Conservation (phyloP, 2,113 vertebrate species). For the Arvicanthis niloticus region DNA sequence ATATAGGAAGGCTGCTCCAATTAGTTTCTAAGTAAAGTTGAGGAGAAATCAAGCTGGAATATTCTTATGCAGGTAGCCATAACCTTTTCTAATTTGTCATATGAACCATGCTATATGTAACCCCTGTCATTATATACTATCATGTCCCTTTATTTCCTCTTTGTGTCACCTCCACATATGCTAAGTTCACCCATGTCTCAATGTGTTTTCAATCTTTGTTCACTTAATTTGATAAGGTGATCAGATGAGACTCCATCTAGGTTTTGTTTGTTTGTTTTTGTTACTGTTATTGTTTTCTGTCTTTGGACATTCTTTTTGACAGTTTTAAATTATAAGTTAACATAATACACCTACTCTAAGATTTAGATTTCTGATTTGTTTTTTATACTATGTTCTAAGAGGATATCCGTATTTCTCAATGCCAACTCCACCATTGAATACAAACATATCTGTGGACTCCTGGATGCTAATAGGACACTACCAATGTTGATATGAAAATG, state of each 20-base stretch:
- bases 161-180: background rate
- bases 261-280: background rate
- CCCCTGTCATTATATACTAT: background rate
- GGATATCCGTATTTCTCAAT: background rate
- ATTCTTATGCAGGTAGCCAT: background rate
- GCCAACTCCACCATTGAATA: background rate
- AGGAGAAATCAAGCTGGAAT: background rate
- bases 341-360: background rate
- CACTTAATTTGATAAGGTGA: background rate
- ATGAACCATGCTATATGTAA: background rate
- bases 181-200: background rate
- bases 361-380: slow-evolving; percentile 7
- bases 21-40: background rate
- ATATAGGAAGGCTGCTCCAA: background rate
- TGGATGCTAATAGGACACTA: background rate
- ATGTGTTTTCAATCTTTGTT: background rate
- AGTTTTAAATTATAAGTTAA: background rate
- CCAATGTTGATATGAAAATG: background rate
- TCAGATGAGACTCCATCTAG: background rate
- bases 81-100: background rate
- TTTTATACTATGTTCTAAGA: background rate
- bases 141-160: background rate
- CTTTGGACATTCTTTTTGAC: background rate
- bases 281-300: background rate
- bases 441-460: background rate